phyloP scores from a whole-genome alignment of 1,140 invertebrate genomes.

The Epicauta chinensis region DNA sequence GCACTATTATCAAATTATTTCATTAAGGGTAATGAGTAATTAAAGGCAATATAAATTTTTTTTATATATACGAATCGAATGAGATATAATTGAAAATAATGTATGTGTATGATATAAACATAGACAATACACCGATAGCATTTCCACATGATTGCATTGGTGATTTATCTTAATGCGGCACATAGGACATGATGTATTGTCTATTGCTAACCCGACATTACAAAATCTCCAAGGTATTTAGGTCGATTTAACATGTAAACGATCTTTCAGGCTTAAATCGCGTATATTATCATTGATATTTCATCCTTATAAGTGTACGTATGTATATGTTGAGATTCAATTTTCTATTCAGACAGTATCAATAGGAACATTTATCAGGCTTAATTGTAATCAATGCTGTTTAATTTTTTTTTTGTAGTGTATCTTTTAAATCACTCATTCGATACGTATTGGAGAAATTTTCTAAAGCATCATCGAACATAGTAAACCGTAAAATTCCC shows the following conservation, averaged over 20 bases:
- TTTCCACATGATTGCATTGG: constrained; percentile 37
- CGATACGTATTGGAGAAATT: too few species aligned
- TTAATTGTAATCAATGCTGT: too few species aligned
- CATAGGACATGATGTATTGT: constrained; percentile 36
- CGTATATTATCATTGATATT: constrained; percentile 1
- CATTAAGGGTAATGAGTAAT: constrained; percentile 11
- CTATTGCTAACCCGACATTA: constrained; percentile 34
- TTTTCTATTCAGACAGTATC: too few species aligned
- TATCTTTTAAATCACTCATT: too few species aligned
- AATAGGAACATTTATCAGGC: too few species aligned
- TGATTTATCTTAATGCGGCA: constrained; percentile 36
- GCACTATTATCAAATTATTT: constrained; percentile 10
- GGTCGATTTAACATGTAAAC: constrained; percentile 25
- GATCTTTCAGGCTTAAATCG: constrained; percentile 11
- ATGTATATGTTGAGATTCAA: too few species aligned
- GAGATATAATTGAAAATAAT: too few species aligned
- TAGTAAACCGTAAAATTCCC: too few species aligned
- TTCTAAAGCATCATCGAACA: too few species aligned
- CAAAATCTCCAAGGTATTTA: constrained; percentile 37
- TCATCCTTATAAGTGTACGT: too few species aligned
- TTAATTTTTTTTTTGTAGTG: too few species aligned
- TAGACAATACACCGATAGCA: constrained; percentile 19
- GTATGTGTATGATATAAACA: constrained; percentile 3
- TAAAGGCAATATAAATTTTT: not conserved
- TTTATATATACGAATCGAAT: too few species aligned